Conservation (phyloP, 2,888 invertebrate species). For the Cheilosia vulpina region DNA sequence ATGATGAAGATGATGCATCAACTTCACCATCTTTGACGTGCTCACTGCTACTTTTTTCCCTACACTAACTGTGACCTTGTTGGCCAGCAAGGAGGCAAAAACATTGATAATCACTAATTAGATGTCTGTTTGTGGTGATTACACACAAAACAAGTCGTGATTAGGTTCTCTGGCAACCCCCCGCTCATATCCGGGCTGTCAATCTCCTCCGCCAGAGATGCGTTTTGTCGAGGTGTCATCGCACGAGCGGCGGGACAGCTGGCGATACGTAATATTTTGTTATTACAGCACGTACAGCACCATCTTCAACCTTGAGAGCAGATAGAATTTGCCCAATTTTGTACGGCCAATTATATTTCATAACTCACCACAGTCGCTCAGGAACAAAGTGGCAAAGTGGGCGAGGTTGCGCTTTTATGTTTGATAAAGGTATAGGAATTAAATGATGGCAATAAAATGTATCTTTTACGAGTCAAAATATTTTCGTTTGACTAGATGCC, state of each 20-base stretch:
- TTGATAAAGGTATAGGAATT: background rate
- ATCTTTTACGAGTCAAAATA: constrained; percentile 42
- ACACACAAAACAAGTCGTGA: constrained; percentile 40
- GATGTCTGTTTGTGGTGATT: constrained; percentile 40
- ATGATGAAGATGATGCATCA: constrained; percentile 47
- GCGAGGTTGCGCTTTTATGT: constrained; percentile 37
- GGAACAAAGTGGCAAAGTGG: constrained; percentile 39
- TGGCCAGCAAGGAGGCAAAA: constrained; percentile 37
- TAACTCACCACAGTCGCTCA: constrained; percentile 34
- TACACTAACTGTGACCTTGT: constrained; percentile 51
- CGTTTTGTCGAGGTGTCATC: constrained; percentile 58
- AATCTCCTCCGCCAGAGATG: constrained; percentile 55
- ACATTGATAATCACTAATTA: constrained; percentile 63
- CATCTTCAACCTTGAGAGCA: constrained; percentile 53
- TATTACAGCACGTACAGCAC: constrained; percentile 53
- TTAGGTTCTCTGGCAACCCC: constrained; percentile 30
- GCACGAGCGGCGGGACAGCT: constrained; percentile 24
- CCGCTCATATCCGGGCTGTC: constrained; percentile 55
- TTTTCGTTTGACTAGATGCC: constrained; percentile 12
- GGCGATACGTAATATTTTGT: constrained; percentile 1
- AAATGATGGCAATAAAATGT: constrained; percentile 16
- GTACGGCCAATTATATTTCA: constrained; percentile 57
- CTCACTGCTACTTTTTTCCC: constrained; percentile 16
- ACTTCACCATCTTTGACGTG: constrained; percentile 23
- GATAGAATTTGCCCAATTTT: constrained; percentile 53